Evolutionary conservation across 2,797 vertebrate species (phyloP), one percentile per base, ranked within the genome.

Genomic region (Dendrocincla tyrannina): DNA sequence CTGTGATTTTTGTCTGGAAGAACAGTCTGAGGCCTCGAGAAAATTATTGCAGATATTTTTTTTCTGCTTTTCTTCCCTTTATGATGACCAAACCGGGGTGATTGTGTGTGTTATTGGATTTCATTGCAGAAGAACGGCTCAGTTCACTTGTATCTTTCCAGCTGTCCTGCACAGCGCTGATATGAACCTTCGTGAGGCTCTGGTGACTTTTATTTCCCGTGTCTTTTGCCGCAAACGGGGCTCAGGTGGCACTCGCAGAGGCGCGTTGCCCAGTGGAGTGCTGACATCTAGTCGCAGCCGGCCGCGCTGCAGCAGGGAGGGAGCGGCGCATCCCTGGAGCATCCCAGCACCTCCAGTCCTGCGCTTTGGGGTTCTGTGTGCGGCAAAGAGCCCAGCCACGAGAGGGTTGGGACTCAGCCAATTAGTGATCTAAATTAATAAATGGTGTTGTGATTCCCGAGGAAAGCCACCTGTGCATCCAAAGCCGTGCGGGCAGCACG

Each of bases 281-380:
- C 96, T 97, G 97, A 95, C 97, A 97, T 69, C 97, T 97, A 95
- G 96, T 37, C 52, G 95, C 89, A 35, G 87, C 56, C 39, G 12
- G 41, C 22, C 15, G 77, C 62, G 77, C 86, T 89, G 86, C 86
- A 81, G 86, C 77, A 27, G 25, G 62, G 50, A 14, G 17, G 68
- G 35, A 69, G 50, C 72, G 2, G 22, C 0, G 41, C 49, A 28
- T 37, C 35, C n/a, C 27, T 8, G 46, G 46, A 13, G 46, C 49
- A 15, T 25, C 46, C 49, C 24, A 11, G 47, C 49, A 23, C 8
- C 2, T 50, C 8, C 66, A 3, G 4, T 11, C 27, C 53, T 4
- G 22, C 15, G 58, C 44, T 74, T 23, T 33, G 20, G 9, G 27
- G 16, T 2, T 72, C 76, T 9, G 6, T 1, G 6, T 4, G 42